Evolutionary conservation across 2,113 vertebrate genomes (phyloP).

Genomic region (Pagrus major): DNA sequence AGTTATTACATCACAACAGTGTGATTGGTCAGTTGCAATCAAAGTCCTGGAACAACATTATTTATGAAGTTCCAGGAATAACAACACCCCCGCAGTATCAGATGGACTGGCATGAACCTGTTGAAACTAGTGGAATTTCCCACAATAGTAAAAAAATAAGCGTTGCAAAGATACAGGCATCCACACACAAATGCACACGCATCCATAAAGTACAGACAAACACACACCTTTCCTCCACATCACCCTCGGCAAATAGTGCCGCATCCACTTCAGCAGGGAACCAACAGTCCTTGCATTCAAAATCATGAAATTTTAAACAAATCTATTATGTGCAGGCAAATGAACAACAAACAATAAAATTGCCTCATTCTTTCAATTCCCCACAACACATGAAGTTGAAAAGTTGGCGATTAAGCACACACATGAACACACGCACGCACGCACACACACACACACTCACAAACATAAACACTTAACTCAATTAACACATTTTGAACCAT

Average conservation of each 20-base stretch:
- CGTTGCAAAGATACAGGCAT: neutral
- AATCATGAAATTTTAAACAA: slow-evolving; percentile 71
- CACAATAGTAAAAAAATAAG: neutral
- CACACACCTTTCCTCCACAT: slow-evolving; percentile 27
- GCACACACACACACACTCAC: neutral
- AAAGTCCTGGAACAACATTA: too few species aligned
- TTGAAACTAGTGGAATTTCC: neutral
- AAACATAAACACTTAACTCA: slow-evolving; percentile 30
- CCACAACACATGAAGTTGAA: slow-evolving; percentile 14
- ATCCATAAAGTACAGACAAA: slow-evolving; percentile 7
- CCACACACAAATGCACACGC: neutral
- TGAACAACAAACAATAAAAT: slow-evolving; percentile 48
- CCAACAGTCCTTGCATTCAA: slow-evolving; percentile 32
- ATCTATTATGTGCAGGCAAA: slow-evolving; percentile 59
- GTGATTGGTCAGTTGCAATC: too few species aligned
- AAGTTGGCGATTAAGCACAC: slow-evolving; percentile 25
- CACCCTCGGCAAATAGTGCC: slow-evolving; percentile 27
- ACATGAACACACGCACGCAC: neutral
- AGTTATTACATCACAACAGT: too few species aligned
- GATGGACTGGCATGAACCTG: too few species aligned
- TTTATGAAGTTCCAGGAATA: too few species aligned
- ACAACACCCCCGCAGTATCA: too few species aligned
- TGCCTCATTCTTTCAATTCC: slow-evolving; percentile 37
- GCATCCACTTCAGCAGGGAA: slow-evolving; percentile 30
- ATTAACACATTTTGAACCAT: slow-evolving; percentile 52